Percentiles rank a stretch among this genome's conserved stretches.
phyloP scores from a whole-genome alignment of 2,888 invertebrate genomes.

The Cyclophora punctaria region DNA sequence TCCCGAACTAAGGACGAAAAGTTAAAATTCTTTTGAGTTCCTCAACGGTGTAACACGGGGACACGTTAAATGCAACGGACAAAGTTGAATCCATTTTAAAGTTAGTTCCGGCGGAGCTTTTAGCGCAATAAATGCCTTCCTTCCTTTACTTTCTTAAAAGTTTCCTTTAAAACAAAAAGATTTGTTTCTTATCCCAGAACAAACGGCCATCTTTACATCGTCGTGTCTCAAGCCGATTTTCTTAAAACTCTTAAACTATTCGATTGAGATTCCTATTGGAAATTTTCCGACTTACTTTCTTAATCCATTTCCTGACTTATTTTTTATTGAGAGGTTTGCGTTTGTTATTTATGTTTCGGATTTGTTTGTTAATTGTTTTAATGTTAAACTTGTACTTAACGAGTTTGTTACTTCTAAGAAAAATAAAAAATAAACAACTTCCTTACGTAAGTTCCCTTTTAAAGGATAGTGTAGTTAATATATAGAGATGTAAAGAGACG shows the following conservation, averaged over 20 bases:
- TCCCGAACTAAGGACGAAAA: background rate
- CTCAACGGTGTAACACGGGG: conserved; percentile 38
- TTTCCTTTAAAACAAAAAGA: too few relatives aligned
- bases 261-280: conserved; percentile 9
- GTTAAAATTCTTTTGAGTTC: conserved; percentile 13
- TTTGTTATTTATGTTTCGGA: too few relatives aligned
- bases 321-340: too few relatives aligned
- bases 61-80: conserved; percentile 62
- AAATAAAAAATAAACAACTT: too few relatives aligned
- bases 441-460: too few relatives aligned
- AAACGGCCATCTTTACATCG: conserved; percentile 44
- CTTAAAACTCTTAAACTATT: conserved; percentile 16
- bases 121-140: conserved; percentile 74
- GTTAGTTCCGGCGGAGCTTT: conserved; percentile 68
- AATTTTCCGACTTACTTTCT: conserved; percentile 16
- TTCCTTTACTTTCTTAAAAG: conserved; percentile 48
- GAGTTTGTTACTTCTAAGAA: too few relatives aligned
- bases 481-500: too few relatives aligned
- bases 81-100: conserved; percentile 74
- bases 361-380: too few relatives aligned
- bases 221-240: conserved; percentile 16
- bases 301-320: conserved; percentile 1
- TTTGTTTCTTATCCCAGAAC: conserved; percentile 26
- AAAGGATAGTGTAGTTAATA: too few relatives aligned
- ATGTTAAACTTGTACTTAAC: too few relatives aligned